phyloP scores from a whole-genome alignment of 2,888 invertebrate species.

The Abscondita cerata region DNA sequence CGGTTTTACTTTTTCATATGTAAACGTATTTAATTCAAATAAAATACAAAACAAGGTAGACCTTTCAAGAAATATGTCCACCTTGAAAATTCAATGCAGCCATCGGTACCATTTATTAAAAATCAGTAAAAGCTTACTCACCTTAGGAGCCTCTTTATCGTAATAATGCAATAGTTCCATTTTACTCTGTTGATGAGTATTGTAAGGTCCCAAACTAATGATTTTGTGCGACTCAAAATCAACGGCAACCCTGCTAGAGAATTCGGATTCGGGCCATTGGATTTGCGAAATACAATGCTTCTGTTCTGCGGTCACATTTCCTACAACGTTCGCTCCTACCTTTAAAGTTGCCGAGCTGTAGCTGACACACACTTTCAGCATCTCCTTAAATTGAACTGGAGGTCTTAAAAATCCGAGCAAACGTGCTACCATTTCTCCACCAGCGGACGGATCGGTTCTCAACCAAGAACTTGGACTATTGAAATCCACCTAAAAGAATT shows the following conservation, averaged over 20 bases:
- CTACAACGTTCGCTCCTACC: constrained; percentile 58
- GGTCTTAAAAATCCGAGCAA: constrained; percentile 84
- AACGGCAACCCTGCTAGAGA: constrained; percentile 52
- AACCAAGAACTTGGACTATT: constrained; percentile 72
- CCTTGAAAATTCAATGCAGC: too few relatives aligned
- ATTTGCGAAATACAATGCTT: constrained; percentile 71
- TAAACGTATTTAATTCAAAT: too few relatives aligned
- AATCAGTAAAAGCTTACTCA: constrained; percentile 28
- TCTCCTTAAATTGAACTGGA: constrained; percentile 77
- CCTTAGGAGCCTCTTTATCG: constrained; percentile 75
- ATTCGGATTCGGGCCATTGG: constrained; percentile 63
- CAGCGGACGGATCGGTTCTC: constrained; percentile 70
- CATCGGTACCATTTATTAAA: too few relatives aligned
- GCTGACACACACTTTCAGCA: constrained; percentile 79
- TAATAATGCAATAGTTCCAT: constrained; percentile 83
- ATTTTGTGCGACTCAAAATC: constrained; percentile 60
- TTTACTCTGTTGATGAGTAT: constrained; percentile 75
- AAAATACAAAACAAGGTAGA: too few relatives aligned
- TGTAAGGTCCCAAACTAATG: constrained; percentile 64
- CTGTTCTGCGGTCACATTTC: constrained; percentile 72
- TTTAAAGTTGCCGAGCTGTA: constrained; percentile 75
- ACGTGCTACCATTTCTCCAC: constrained; percentile 78
- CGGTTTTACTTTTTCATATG: too few relatives aligned
- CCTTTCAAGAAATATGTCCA: too few relatives aligned
- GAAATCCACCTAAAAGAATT: constrained; percentile 65